Evolutionary conservation across 2,888 invertebrate genomes (phyloP).

Genomic region (Eristalinus aeneus): DNA sequence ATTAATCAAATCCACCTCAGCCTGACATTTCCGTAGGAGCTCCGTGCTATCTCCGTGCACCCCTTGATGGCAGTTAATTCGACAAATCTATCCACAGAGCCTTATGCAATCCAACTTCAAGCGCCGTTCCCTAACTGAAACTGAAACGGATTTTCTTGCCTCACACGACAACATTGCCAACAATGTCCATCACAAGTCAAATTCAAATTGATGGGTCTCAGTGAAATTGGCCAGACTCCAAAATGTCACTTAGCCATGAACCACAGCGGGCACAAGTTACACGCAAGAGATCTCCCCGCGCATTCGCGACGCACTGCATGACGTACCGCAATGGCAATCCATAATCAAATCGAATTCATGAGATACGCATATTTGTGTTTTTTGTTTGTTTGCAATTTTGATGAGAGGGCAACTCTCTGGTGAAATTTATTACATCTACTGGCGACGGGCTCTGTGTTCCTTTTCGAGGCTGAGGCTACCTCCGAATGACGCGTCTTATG

Average conservation of each 20-base stretch:
- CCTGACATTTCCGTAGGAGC: background rate
- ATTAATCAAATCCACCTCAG: background rate
- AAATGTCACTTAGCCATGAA: background rate
- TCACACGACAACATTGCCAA: background rate
- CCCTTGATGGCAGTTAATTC: no score
- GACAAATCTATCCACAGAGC: background rate
- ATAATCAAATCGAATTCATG: constrained; percentile 6
- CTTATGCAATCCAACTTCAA: background rate
- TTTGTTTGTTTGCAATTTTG: background rate
- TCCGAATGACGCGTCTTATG: background rate
- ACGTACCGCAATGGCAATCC: background rate
- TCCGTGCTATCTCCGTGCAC: no score
- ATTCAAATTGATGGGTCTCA: background rate
- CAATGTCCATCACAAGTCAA: background rate
- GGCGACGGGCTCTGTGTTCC: background rate
- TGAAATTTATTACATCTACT: background rate
- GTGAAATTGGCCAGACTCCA: background rate
- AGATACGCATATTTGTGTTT: background rate
- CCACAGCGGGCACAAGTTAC: background rate
- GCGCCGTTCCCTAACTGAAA: background rate
- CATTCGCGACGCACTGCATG: background rate
- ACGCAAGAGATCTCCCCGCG: background rate
- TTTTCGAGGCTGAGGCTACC: background rate
- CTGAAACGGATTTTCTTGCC: background rate
- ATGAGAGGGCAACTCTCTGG: background rate